Percentiles rank a stretch among this genome's conserved stretches.
Conservation (phyloP, 2,797 vertebrate species). For the Stomatorhinus walkeri region DNA sequence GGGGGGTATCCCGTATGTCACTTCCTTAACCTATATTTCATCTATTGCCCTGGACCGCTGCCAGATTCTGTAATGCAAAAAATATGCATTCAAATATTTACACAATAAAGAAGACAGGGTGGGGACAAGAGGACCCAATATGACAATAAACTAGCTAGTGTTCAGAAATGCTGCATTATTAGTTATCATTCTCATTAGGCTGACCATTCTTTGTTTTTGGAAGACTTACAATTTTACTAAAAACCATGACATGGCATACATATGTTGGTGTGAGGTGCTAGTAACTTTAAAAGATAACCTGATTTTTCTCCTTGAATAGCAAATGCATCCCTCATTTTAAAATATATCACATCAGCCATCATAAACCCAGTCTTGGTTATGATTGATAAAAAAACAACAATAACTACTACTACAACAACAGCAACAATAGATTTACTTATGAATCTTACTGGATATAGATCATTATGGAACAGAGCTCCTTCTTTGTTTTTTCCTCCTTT, state of each 20-base stretch:
- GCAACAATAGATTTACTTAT: conserved; percentile 68
- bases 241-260: background rate
- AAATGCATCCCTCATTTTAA: conserved; percentile 54
- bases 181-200: background rate
- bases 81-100: conserved; percentile 53
- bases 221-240: background rate
- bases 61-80: conserved; percentile 56
- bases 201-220: background rate
- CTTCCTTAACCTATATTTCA: conserved; percentile 67
- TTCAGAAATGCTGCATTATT: conserved; percentile 28
- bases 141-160: conserved; percentile 42
- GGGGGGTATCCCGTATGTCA: conserved; percentile 62
- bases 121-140: conserved; percentile 29
- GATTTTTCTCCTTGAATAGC: conserved; percentile 47
- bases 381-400: conserved; percentile 4
- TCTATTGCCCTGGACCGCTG: conserved; percentile 50
- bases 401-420: background rate
- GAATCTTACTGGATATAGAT: conserved; percentile 46
- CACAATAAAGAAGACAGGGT: conserved; percentile 35
- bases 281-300: conserved; percentile 44
- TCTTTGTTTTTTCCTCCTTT: background rate
- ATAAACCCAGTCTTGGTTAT: conserved; percentile 49
- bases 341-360: conserved; percentile 64
- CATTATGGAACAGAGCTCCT: background rate
- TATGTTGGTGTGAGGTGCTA: background rate